These are phyloP conservation scores for Corapipo altera DNA, from an alignment of 2,113 vertebrate genomes.

Conservation along the genomic window DNA sequence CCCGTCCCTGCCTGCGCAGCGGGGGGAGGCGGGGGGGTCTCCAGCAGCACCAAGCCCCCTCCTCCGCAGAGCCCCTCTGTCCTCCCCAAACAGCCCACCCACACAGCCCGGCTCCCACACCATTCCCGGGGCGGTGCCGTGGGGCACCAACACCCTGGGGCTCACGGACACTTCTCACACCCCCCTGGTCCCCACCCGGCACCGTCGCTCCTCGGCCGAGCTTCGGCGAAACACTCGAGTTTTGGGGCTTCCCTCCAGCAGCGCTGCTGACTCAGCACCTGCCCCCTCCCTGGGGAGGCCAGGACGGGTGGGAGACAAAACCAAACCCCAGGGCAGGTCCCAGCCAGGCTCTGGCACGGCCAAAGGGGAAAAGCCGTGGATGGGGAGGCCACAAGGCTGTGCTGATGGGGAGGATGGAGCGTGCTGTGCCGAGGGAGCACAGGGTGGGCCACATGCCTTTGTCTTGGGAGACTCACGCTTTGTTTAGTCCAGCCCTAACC, in stretches of 20 bases:
- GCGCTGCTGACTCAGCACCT: not conserved
- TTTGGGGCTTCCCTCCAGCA: not conserved
- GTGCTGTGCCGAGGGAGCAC: not conserved
- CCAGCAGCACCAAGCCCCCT: not conserved
- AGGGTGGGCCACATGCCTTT: not conserved
- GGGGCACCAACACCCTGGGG: not conserved
- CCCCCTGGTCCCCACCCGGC: no score
- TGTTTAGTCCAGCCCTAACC: no score
- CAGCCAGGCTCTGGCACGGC: not conserved
- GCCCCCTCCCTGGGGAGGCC: not conserved
- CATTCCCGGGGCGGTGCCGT: accelerated
- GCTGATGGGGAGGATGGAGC: not conserved
- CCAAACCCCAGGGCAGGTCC: not conserved
- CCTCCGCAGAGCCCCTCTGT: not conserved
- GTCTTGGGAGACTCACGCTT: not conserved
- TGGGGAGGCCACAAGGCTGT: not conserved
- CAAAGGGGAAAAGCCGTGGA: accelerated
- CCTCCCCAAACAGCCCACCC: not conserved
- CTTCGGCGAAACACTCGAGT: not conserved
- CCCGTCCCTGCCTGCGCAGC: not conserved
- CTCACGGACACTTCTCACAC: not conserved
- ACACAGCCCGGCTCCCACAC: not conserved
- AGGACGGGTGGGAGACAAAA: not conserved
- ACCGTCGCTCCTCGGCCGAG: accelerated
- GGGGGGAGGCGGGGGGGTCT: not conserved